phyloP scores from a whole-genome alignment of 2,797 vertebrate genomes.

The Mastacembelus armatus region DNA sequence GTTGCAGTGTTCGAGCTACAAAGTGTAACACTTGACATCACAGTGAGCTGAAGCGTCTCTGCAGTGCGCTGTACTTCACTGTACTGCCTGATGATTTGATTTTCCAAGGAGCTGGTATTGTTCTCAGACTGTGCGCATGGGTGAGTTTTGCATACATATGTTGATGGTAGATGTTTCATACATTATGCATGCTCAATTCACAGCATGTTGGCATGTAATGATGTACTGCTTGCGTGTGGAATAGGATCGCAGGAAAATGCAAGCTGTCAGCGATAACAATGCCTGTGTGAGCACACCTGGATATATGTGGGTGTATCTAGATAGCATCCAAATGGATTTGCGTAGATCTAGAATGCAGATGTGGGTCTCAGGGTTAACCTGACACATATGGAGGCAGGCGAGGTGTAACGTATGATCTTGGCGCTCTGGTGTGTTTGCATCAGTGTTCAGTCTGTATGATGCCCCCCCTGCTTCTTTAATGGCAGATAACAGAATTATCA shows the following conservation, averaged over 20 bases:
- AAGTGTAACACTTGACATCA: constrained; percentile 21
- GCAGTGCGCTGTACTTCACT: neutral
- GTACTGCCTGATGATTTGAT: constrained; percentile 22
- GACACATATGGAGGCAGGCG: constrained; percentile 33
- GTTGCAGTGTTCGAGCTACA: constrained; percentile 4
- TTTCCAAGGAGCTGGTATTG: constrained; percentile 15
- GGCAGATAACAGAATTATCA: constrained; percentile 68
- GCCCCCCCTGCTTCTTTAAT: constrained; percentile 33
- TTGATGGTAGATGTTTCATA: constrained; percentile 45
- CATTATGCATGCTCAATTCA: constrained; percentile 62
- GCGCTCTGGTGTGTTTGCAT: constrained; percentile 21
- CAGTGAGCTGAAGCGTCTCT: constrained; percentile 19
- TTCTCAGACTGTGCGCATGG: constrained; percentile 12
- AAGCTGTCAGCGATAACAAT: constrained; percentile 52
- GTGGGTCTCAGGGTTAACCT: constrained; percentile 44
- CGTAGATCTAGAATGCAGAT: constrained; percentile 37
- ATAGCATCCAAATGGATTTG: constrained; percentile 41
- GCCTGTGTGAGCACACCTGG: constrained; percentile 18
- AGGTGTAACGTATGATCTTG: constrained; percentile 19
- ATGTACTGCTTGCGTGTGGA: constrained; percentile 40
- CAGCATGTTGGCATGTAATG: constrained; percentile 52
- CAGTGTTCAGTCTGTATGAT: constrained; percentile 39
- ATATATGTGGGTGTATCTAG: constrained; percentile 10
- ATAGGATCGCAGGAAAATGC: constrained; percentile 38
- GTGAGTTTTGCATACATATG: constrained; percentile 30